These are phyloP conservation scores for Drosophila meridionalis DNA, from an alignment of 2,888 invertebrate genomes.

Conservation along the genomic window DNA sequence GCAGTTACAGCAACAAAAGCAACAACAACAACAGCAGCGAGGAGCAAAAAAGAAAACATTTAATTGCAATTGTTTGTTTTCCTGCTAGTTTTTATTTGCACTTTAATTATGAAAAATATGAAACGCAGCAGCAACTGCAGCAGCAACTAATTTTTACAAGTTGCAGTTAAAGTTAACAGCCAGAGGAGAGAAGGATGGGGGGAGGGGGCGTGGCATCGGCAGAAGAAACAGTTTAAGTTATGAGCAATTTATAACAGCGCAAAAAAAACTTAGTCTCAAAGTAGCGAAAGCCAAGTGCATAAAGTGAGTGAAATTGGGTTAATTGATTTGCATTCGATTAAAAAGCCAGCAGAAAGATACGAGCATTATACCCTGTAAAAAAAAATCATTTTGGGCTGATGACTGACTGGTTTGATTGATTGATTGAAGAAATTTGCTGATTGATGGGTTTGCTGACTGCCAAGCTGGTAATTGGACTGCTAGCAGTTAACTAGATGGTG, in stretches of 20 bases:
- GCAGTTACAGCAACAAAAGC: conserved; percentile 11
- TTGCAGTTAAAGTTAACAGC: conserved; percentile 55
- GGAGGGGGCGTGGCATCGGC: not conserved
- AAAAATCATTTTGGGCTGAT: too few relatives aligned
- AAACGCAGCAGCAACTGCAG: conserved; percentile 60
- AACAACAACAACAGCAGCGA: conserved; percentile 4
- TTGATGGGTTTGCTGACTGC: not conserved
- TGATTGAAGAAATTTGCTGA: not conserved
- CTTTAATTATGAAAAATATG: conserved; percentile 75
- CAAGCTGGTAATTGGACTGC: not conserved
- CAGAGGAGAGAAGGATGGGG: too few relatives aligned
- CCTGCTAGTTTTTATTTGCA: conserved; percentile 75
- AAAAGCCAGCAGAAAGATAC: not conserved
- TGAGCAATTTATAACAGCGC: conserved; percentile 30
- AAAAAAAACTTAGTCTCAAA: not conserved
- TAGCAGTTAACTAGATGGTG: not conserved
- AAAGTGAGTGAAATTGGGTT: conserved; percentile 1
- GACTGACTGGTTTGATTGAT: not conserved
- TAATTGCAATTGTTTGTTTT: conserved; percentile 76
- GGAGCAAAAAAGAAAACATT: conserved; percentile 36
- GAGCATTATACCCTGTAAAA: not conserved
- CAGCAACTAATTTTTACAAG: conserved; percentile 72
- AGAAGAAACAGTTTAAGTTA: conserved; percentile 27
- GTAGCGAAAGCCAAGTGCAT: not conserved
- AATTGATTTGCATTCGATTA: conserved; percentile 29